Evolutionary conservation across 2,797 vertebrate genomes (phyloP), one percentile per base, ranked within the genome.

Genomic region (Sebastiscus albofasciatus): DNA sequence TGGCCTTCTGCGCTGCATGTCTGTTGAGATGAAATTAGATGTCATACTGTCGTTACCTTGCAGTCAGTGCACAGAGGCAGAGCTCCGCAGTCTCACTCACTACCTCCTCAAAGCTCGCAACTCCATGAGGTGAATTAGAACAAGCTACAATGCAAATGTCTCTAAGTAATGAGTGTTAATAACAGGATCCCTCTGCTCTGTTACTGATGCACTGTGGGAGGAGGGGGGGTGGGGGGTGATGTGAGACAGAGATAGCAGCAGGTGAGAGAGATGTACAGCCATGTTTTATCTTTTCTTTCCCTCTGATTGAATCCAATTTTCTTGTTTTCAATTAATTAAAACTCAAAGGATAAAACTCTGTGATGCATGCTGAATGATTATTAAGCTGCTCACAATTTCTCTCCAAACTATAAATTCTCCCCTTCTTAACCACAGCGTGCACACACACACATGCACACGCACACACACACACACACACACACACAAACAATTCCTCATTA

Each of bases 281-380:
- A 59, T 49, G 67, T 67, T 77, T 81, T 77, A 65, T 84, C 72
- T 77, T 77, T 61, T 36, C 36, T 75, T 81, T 75, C 64, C 26
- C 60, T 61, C 67, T 75, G 72, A 82, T 77, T 79, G 72, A 85
- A 88, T 79, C 85, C 70, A 79, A 72, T 86, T 75, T 79, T 79
- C 72, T 75, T 77, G 61, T 73, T 86, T 85, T 79, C 62, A 77
- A 78, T 88, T 78, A 81, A 88, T 83, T 86, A 73, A 80, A 84
- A 77, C 52, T 83, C 67, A 56, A 26, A 67, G 77, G 70, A 78
- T 78, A 55, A 68, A 77, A 60, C 59, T 34, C 59, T 36, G 62
- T 24, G 80, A 83, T 76, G 80, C 79, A 65, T 67, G 60, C 27
- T 31, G 62, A 89, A 86, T 73, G 68, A 77, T 82, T 68, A 72